Evolutionary conservation across 2,888 invertebrate species (phyloP).

Genomic region (Ctena decussata): DNA sequence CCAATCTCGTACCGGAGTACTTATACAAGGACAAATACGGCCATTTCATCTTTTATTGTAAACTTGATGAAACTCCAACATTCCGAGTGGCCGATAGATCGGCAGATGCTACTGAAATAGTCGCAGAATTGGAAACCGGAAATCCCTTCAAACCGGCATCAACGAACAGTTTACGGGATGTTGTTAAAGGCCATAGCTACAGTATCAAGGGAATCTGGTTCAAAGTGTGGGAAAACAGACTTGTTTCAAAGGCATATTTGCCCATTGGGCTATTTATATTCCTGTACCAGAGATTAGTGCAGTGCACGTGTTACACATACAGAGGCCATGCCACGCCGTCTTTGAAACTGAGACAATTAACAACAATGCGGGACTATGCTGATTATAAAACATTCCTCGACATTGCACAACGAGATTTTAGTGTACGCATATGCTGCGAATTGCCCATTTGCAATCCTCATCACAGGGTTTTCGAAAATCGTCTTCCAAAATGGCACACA

Average conservation of each 20-base stretch:
- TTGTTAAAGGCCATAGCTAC: neutral
- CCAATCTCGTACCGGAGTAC: conserved; percentile 13
- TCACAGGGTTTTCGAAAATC: neutral
- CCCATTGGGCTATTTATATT: conserved; percentile 19
- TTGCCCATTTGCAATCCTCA: conserved; percentile 1
- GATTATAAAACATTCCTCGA: neutral
- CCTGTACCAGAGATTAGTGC: conserved; percentile 11
- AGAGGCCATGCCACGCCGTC: neutral
- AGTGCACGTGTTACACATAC: conserved; percentile 17
- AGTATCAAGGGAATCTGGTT: neutral
- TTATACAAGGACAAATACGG: conserved; percentile 7
- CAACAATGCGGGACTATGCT: neutral
- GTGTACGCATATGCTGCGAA: conserved; percentile 15
- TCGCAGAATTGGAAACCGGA: neutral
- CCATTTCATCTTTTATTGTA: neutral
- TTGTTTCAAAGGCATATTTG: conserved; percentile 12
- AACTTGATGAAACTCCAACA: neutral
- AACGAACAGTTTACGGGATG: neutral
- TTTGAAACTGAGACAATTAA: neutral
- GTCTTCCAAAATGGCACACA: neutral
- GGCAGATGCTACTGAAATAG: neutral
- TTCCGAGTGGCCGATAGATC: neutral
- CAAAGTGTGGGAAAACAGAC: neutral
- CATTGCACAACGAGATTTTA: neutral
- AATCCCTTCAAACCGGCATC: no score